A percentile compares a stretch with the other conserved stretches of the same genome.
Conservation (phyloP, 1,140 invertebrate genomes). For the Cydia pomonella region DNA sequence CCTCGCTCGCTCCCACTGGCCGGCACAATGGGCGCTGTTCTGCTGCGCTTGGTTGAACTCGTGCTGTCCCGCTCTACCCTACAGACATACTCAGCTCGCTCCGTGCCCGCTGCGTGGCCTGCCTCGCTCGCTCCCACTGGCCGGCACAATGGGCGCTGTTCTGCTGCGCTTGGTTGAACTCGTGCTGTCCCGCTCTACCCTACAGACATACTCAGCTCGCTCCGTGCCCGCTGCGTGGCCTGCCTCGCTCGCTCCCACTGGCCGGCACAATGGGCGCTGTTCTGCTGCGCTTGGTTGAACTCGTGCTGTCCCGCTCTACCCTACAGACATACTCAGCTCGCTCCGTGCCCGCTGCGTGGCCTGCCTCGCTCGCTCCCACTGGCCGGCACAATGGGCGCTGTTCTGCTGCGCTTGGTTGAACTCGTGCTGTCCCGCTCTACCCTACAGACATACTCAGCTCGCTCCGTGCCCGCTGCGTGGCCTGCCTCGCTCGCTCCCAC, state of each 20-base stretch:
- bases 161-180: too few species aligned
- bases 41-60: too few species aligned
- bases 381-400: slow-evolving; percentile 38
- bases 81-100: too few species aligned
- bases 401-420: slow-evolving; percentile 48
- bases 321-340: slow-evolving; percentile 45
- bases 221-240: slow-evolving; percentile 39
- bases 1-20: too few species aligned
- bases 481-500: too few species aligned
- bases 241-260: background rate
- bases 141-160: too few species aligned
- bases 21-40: too few species aligned
- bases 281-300: slow-evolving; percentile 48
- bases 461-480: too few species aligned
- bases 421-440: slow-evolving; percentile 45
- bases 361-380: background rate
- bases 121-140: too few species aligned
- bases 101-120: too few species aligned
- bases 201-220: slow-evolving; percentile 46
- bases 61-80: background rate
- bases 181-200: background rate
- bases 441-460: too few species aligned
- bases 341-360: slow-evolving; percentile 40
- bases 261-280: slow-evolving; percentile 39
- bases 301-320: slow-evolving; percentile 45